A percentile compares a stretch with the other conserved stretches of the same genome.
These are phyloP conservation scores for Pica pica DNA, from an alignment of 2,113 vertebrate genomes.

Conservation along the genomic window DNA sequence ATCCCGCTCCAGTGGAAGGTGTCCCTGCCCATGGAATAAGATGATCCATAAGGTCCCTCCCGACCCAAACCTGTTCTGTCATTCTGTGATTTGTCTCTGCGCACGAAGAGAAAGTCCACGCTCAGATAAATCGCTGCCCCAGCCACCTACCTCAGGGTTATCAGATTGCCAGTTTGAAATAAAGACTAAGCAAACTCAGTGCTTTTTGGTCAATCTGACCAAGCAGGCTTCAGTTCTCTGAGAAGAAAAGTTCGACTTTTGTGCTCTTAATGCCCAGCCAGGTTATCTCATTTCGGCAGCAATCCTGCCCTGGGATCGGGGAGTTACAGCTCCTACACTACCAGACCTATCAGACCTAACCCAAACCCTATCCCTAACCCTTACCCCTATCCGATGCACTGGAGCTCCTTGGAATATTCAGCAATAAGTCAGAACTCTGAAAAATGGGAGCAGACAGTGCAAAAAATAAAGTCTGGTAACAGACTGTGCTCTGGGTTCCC, in stretches of 20 bases:
- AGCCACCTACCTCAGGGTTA: not conserved
- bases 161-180: not conserved
- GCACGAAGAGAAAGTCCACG: not conserved
- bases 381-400: not conserved
- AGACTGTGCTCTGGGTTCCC: conserved; percentile 7
- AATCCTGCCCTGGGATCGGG: fast-evolving
- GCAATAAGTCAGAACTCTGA: not conserved
- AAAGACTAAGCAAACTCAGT: not conserved
- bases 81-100: not conserved
- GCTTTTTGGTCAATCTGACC: not conserved
- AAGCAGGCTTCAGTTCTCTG: fast-evolving
- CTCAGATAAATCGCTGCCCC: not conserved
- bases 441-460: conserved; percentile 5
- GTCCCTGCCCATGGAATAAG: not conserved
- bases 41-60: not conserved
- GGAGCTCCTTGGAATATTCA: not conserved
- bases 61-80: not conserved
- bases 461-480: conserved; percentile 10
- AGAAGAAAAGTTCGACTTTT: not conserved
- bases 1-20: not conserved
- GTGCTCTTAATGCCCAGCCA: not conserved
- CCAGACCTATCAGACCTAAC: too few species aligned
- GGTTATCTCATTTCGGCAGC: not conserved
- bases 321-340: not conserved
- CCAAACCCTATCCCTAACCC: too few species aligned